Evolutionary conservation across 2,113 vertebrate genomes (phyloP).

Genomic region (Chaetorhynchus papuensis): DNA sequence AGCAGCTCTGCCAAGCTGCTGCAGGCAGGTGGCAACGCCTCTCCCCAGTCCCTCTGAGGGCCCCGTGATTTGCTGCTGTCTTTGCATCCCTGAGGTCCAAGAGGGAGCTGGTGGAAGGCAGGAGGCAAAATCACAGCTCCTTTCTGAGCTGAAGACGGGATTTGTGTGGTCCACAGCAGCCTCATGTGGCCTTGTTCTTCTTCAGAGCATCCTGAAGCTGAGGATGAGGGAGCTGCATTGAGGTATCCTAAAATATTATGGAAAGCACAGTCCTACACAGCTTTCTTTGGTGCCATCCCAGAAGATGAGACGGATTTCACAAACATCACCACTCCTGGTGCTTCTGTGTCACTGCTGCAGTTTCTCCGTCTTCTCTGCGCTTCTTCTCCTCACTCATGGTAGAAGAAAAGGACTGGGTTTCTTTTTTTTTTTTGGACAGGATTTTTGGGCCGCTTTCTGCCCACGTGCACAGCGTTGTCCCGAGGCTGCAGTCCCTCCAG

Average conservation of each 20-base stretch:
- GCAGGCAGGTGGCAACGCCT: background rate
- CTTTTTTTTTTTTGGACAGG: background rate
- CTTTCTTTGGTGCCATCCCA: background rate
- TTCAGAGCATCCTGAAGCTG: background rate
- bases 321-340: background rate
- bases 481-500: background rate
- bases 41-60: background rate
- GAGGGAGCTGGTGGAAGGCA: background rate
- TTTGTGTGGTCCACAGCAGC: background rate
- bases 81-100: background rate
- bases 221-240: background rate
- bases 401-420: background rate
- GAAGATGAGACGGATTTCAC: background rate
- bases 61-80: accelerated
- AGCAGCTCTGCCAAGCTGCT: background rate
- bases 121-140: background rate
- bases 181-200: background rate
- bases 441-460: background rate
- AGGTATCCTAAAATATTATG: background rate
- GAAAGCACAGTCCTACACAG: background rate
- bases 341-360: background rate
- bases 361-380: background rate
- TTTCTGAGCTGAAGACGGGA: background rate
- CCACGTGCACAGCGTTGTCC: accelerated
- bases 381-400: background rate